phyloP scores from a whole-genome alignment of 2,113 vertebrate species.

The Halcyon malimbica region DNA sequence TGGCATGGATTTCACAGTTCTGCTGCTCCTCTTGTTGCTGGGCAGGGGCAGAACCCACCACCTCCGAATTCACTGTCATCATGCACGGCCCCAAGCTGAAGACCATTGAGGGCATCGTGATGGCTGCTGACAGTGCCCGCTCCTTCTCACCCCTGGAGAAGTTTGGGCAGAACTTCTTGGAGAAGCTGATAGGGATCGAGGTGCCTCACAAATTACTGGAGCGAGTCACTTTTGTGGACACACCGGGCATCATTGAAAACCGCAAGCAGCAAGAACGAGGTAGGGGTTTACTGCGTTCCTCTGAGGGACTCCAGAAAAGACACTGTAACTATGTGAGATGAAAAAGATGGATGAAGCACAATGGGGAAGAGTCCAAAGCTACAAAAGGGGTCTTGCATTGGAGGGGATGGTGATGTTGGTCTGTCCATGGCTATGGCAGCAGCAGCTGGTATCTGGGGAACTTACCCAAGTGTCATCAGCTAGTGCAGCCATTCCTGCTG shows the following conservation, averaged over 20 bases:
- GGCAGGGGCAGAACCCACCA: constrained; percentile 96
- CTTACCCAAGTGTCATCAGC: neutral
- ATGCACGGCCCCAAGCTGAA: constrained; percentile 97
- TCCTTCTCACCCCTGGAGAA: constrained; percentile 97
- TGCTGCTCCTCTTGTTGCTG: neutral
- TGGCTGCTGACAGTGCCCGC: constrained; percentile 95
- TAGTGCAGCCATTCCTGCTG: neutral
- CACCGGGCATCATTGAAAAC: constrained; percentile 97
- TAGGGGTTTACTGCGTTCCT: constrained; percentile 44
- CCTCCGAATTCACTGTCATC: constrained; percentile 97
- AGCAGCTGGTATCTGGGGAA: neutral
- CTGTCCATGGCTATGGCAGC: neutral
- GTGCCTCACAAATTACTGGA: constrained; percentile 97
- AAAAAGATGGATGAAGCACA: neutral
- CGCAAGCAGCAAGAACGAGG: constrained; percentile 99
- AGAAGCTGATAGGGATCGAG: constrained; percentile 96
- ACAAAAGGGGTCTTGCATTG: neutral
- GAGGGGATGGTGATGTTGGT: rapidly evolving
- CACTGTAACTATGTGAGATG: rapidly evolving
- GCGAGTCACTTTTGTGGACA: constrained; percentile 95
- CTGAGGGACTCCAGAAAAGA: neutral
- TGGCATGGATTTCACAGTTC: neutral
- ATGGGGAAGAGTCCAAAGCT: neutral
- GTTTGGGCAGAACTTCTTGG: constrained; percentile 97
- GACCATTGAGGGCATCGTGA: constrained; percentile 96